These are phyloP conservation scores for Calidris pugnax DNA, from an alignment of 2,113 vertebrate species.

Conservation along the genomic window DNA sequence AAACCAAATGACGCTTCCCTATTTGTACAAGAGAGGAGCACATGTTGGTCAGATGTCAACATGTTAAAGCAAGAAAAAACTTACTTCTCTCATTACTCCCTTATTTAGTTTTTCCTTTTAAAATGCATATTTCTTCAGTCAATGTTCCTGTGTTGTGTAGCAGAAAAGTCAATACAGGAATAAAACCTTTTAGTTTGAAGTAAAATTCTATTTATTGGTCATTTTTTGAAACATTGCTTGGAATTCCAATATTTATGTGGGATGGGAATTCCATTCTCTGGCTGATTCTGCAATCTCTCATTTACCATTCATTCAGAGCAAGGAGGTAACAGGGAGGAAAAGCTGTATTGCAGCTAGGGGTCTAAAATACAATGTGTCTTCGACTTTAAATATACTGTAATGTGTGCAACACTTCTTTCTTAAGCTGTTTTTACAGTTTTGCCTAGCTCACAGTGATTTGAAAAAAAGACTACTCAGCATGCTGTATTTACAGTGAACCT, in stretches of 20 bases:
- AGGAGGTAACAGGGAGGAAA: not conserved
- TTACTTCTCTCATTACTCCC: not conserved
- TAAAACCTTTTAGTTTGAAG: not conserved
- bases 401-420: not conserved
- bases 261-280: not conserved
- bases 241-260: not conserved
- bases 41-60: not conserved
- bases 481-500: not conserved
- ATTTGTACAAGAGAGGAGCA: not conserved
- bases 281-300: not conserved
- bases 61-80: not conserved
- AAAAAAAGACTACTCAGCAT: not conserved
- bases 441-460: not conserved
- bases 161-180: not conserved
- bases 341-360: not conserved
- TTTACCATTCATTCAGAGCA: not conserved
- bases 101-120: not conserved
- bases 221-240: not conserved
- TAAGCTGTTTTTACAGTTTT: not conserved
- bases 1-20: fast-evolving
- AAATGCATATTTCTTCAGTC: not conserved
- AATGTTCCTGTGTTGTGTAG: not conserved
- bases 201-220: not conserved
- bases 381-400: not conserved
- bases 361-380: not conserved